A percentile compares a stretch with the other conserved stretches of the same genome.
Evolutionary conservation across 2,113 vertebrate genomes (phyloP).

Genomic region (Paralichthys olivaceus): DNA sequence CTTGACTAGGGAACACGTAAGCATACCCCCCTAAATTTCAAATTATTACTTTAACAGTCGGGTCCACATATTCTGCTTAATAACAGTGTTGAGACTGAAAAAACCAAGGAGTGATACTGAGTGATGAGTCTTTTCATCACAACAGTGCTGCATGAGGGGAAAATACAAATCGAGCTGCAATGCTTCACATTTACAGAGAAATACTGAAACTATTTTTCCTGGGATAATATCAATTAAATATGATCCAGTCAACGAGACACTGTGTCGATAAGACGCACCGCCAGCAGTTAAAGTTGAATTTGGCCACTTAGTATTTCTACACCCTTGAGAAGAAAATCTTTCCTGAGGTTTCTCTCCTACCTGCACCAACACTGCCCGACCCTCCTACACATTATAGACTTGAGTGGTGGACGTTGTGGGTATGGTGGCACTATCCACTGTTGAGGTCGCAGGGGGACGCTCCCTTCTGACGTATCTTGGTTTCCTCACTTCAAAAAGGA

Average conservation of each 20-base stretch:
- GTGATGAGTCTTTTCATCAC: background rate
- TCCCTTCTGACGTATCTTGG: slow-evolving; percentile 84
- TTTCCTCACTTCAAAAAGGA: slow-evolving; percentile 78
- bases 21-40: background rate
- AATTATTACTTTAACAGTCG: slow-evolving; percentile 11
- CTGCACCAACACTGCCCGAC: background rate
- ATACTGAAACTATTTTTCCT: background rate
- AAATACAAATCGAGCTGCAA: no score
- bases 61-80: background rate
- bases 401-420: slow-evolving; percentile 74
- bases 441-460: slow-evolving; percentile 71
- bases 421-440: slow-evolving; percentile 57
- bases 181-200: background rate
- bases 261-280: slow-evolving; percentile 17
- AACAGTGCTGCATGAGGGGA: background rate
- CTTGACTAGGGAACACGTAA: no score
- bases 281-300: slow-evolving; percentile 41
- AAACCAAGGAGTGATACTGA: background rate
- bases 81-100: slow-evolving; percentile 9
- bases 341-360: slow-evolving; percentile 60
- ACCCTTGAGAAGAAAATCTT: slow-evolving; percentile 3
- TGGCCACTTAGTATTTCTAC: slow-evolving; percentile 33
- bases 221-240: background rate
- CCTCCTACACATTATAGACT: slow-evolving; percentile 73
- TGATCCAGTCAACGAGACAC: background rate